These are phyloP conservation scores for Nineta flava DNA, from an alignment of 2,888 invertebrate species.

Conservation along the genomic window DNA sequence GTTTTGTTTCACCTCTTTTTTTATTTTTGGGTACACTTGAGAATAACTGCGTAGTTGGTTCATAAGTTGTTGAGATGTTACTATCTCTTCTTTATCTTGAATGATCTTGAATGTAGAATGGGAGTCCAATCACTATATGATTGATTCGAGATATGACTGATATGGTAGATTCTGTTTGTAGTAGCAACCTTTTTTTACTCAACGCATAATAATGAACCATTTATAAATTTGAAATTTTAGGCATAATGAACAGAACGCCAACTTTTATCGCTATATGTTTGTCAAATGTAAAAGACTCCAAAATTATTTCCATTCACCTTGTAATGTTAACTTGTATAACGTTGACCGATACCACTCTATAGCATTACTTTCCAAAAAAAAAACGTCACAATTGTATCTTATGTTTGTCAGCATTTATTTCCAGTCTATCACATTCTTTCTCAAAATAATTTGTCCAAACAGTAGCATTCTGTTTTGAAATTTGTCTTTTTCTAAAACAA, in stretches of 20 bases:
- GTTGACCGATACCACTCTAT: no score
- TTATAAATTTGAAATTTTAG: conserved; percentile 6
- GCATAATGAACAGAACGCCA: conserved; percentile 6
- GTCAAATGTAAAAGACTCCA: no score
- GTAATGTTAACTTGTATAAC: no score
- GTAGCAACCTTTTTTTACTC: conserved; percentile 7
- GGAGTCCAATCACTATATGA: conserved; percentile 7
- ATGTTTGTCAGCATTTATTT: no score
- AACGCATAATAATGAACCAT: conserved; percentile 7
- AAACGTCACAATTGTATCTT: no score
- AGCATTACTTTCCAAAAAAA: conserved; percentile 4
- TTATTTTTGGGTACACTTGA: not conserved
- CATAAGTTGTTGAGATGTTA: conserved; percentile 4
- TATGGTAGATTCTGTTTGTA: conserved; percentile 6
- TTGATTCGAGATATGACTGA: conserved; percentile 5
- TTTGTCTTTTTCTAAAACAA: no score
- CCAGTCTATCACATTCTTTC: no score
- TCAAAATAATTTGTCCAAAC: no score
- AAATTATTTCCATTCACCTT: no score
- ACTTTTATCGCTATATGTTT: conserved; percentile 7
- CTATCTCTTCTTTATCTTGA: conserved; percentile 7
- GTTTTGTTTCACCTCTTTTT: not conserved
- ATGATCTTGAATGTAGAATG: conserved; percentile 7
- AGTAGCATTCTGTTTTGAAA: no score
- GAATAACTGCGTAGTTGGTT: conserved; percentile 3